Percentiles rank a stretch among this genome's conserved stretches.
Evolutionary conservation across 2,113 vertebrate species (phyloP).

Genomic region (Tenebrosternarchus preto): DNA sequence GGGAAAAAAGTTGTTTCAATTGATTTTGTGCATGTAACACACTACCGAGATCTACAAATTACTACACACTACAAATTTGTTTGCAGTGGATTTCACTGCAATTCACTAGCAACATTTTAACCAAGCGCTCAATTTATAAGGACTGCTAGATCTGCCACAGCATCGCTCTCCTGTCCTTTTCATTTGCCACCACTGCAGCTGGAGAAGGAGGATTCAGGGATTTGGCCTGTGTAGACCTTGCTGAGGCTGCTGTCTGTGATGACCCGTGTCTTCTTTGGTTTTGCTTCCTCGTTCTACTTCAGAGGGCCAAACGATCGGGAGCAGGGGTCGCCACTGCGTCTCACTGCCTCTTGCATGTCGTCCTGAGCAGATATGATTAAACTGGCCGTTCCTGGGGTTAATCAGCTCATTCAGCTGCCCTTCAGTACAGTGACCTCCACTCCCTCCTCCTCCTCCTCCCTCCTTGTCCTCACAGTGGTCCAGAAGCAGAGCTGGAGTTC

Average conservation of each 20-base stretch:
- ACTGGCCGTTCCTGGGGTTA: constrained; percentile 56
- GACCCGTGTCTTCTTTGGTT: constrained; percentile 37
- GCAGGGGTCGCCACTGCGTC: constrained; percentile 14
- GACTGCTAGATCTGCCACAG: not conserved
- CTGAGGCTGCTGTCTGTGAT: constrained; percentile 51
- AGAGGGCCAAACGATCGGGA: constrained; percentile 55
- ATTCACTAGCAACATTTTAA: too few species aligned
- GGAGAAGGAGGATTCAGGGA: constrained; percentile 64
- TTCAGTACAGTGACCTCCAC: constrained; percentile 24
- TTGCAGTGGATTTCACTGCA: too few species aligned
- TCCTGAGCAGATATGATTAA: constrained; percentile 60
- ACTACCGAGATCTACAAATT: too few species aligned
- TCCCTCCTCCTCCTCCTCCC: not conserved
- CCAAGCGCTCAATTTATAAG: too few species aligned
- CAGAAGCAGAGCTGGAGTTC: constrained; percentile 6
- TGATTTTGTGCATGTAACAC: too few species aligned
- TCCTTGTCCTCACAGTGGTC: constrained; percentile 8
- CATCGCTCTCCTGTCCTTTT: not conserved
- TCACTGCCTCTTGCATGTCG: constrained; percentile 39
- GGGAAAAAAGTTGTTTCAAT: too few species aligned
- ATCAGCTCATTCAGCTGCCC: constrained; percentile 40
- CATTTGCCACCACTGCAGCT: not conserved
- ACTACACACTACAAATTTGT: too few species aligned
- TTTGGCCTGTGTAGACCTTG: constrained; percentile 55
- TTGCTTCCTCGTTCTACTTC: constrained; percentile 29